These are phyloP conservation scores for Tangara arthus DNA, from an alignment of 2,797 vertebrate genomes.

Conservation along the genomic window DNA sequence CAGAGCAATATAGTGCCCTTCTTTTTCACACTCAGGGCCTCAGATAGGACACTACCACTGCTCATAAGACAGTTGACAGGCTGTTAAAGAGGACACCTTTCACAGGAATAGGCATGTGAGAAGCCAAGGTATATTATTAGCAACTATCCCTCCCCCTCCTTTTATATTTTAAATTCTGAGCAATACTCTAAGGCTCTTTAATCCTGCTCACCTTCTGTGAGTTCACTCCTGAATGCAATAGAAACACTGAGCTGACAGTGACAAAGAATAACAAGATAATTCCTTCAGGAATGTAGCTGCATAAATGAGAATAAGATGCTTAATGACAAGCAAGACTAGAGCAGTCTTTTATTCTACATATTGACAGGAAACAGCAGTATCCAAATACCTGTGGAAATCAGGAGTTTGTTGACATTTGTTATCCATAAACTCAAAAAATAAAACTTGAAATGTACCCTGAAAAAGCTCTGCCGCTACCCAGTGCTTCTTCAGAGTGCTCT, in stretches of 20 bases:
- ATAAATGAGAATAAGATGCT: background rate
- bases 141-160: background rate
- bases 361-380: background rate
- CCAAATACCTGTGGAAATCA: background rate
- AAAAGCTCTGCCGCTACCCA: background rate
- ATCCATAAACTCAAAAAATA: background rate
- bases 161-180: background rate
- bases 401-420: background rate
- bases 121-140: background rate
- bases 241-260: background rate
- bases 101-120: background rate
- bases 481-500: background rate
- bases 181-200: background rate
- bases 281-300: background rate
- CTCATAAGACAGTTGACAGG: background rate
- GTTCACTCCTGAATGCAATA: background rate
- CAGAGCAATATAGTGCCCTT: background rate
- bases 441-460: background rate
- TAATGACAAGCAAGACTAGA: background rate
- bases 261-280: background rate
- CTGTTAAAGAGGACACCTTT: background rate
- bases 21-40: background rate
- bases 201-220: background rate
- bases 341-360: background rate
- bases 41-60: background rate